Evolutionary conservation across 2,888 invertebrate species (phyloP), one percentile per base, ranked within the genome.

Genomic region (Drosophila sordidapex): DNA sequence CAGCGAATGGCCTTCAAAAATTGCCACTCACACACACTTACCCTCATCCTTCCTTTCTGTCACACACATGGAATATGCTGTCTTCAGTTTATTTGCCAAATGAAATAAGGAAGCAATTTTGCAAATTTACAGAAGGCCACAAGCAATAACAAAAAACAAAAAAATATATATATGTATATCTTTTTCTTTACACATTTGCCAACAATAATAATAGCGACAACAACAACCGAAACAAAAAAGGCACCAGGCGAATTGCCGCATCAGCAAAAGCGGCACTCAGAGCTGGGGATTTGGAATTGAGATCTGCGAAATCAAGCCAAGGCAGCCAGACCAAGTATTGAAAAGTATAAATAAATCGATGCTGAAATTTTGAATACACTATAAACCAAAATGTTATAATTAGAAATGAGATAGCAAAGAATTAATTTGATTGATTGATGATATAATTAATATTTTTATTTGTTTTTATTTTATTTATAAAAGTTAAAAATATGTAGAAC

Each of bases 91-190:
- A 87, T 87, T 90, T 89, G 87, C 84, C 80, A 86, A 87, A 89
- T 76, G 89, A 90, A 87, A 87, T 87, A 90, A 90, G 90, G 89
- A 90, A 87, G 87, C 80, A 90, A 90, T 86, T 87, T 87, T 80
- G 75, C 90, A 90, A 87, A 90, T 87, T 87, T 86, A 90, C 90
- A 87, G 70, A 77, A 67, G 70, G 43, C 68, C 62, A 69, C 29
- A 10, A 61, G 56, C 60, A 54, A 51, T 43, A 35, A 52, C 57
- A 63, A 70, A 59, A 70, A 52, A 60, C 43, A 31, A 57, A 65
- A 66, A 51, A 46, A 33, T 40, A 66, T 8, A 8, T 29, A 29
- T 31, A 31, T 33, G 10, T 33, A 70, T 79, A 76, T 66, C 63
- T 56, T 77, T 74, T 84, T 70, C 65, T 58, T 63, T 57, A 57